A percentile compares a stretch with the other conserved stretches of the same genome.
These are phyloP conservation scores for Cepaea nemoralis DNA, from an alignment of 1,140 invertebrate species.

Conservation along the genomic window DNA sequence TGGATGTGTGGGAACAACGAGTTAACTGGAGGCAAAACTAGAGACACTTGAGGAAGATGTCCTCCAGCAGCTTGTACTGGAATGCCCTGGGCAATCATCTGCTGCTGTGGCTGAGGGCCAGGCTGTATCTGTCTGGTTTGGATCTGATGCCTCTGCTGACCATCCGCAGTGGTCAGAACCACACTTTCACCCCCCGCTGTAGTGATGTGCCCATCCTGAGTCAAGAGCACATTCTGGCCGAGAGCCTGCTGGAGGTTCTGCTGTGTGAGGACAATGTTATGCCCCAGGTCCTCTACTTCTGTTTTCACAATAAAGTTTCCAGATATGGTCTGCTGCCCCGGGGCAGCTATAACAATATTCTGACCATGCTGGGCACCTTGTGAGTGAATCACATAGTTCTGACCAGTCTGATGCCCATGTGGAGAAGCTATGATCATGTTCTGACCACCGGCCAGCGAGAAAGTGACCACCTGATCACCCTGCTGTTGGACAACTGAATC, in stretches of 20 bases:
- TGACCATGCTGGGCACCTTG: conserved; percentile 38
- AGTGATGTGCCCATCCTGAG: conserved; percentile 27
- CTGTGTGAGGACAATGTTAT: conserved; percentile 46
- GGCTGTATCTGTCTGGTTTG: conserved; percentile 33
- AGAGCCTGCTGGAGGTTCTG: conserved; percentile 45
- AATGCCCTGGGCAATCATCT: conserved; percentile 16
- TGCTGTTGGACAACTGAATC: conserved; percentile 19
- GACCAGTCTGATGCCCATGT: conserved; percentile 40
- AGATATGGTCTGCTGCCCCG: conserved; percentile 40
- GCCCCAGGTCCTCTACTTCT: conserved; percentile 44
- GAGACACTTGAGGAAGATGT: conserved; percentile 41
- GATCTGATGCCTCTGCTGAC: conserved; percentile 31
- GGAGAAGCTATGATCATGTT: conserved; percentile 50
- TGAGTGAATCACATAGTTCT: conserved; percentile 44
- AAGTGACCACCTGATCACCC: conserved; percentile 38
- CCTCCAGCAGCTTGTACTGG: conserved; percentile 31
- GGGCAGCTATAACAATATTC: conserved; percentile 46
- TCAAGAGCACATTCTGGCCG: conserved; percentile 40
- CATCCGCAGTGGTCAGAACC: conserved; percentile 41
- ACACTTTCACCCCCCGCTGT: conserved; percentile 26
- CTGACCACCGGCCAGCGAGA: conserved; percentile 42
- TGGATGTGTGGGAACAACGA: conserved; percentile 44
- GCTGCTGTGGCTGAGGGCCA: conserved; percentile 25
- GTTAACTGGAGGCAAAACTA: conserved; percentile 41
- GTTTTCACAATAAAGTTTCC: conserved; percentile 44